Percentiles rank a stretch among this genome's conserved stretches.
Conservation (phyloP, 2,888 invertebrate genomes). For the Pterostichus niger region DNA sequence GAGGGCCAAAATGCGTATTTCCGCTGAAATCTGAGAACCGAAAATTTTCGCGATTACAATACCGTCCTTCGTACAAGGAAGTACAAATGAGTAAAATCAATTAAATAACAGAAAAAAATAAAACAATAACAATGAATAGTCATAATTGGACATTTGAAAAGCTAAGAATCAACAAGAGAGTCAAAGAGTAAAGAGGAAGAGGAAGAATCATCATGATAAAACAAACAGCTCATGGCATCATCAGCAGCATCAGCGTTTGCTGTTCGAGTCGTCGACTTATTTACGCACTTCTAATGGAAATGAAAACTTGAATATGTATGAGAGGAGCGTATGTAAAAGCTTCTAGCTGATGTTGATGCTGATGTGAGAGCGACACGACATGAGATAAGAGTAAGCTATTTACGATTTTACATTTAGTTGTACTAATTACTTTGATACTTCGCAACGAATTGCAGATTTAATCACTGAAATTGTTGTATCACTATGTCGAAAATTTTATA, state of each 20-base stretch:
- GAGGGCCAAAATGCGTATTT: too few species aligned
- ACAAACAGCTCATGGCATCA: background rate
- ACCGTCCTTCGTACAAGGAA: too few species aligned
- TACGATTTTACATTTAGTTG: constrained; percentile 50
- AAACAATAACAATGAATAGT: background rate
- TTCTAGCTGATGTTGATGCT: constrained; percentile 5
- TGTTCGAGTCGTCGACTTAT: constrained; percentile 9
- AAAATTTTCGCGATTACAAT: too few species aligned
- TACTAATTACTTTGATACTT: constrained; percentile 27
- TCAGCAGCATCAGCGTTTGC: constrained; percentile 6
- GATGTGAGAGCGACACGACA: constrained; percentile 34
- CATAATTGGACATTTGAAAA: too few species aligned
- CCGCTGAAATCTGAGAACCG: too few species aligned
- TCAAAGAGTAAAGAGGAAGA: background rate
- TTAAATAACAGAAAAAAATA: background rate
- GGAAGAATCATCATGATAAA: background rate
- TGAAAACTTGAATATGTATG: constrained; percentile 63
- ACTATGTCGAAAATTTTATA: constrained; percentile 3
- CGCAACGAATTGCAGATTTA: background rate
- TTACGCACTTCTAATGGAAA: constrained; percentile 61
- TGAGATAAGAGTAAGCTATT: constrained; percentile 37
- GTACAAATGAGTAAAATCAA: background rate
- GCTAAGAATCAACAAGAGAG: background rate
- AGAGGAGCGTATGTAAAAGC: constrained; percentile 46
- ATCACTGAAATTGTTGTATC: background rate